A percentile compares a stretch with the other conserved stretches of the same genome.
Evolutionary conservation across 2,113 vertebrate genomes (phyloP).

Genomic region (Podarcis muralis): DNA sequence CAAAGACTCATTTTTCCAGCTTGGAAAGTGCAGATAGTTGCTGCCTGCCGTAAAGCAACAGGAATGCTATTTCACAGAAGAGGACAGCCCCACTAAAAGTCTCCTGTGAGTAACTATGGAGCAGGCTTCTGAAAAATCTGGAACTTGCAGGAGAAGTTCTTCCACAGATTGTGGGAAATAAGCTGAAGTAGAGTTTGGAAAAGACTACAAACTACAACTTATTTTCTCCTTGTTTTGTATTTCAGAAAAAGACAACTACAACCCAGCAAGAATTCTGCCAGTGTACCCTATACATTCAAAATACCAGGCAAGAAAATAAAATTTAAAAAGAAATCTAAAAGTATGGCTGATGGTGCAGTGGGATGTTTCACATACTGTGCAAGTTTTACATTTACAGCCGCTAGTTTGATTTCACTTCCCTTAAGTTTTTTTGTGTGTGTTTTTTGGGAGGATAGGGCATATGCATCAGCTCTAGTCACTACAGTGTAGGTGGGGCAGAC

Average conservation of each 20-base stretch:
- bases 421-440: not conserved
- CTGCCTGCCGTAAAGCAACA: too few relatives aligned
- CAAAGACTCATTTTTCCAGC: too few relatives aligned
- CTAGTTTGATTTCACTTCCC: not conserved
- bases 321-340: not conserved
- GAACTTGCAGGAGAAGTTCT: too few relatives aligned
- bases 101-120: too few relatives aligned
- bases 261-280: not conserved
- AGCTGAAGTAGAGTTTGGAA: not conserved
- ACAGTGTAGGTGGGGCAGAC: too few relatives aligned
- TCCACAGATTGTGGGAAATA: too few relatives aligned
- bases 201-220: not conserved
- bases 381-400: not conserved
- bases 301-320: not conserved
- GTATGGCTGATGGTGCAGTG: not conserved
- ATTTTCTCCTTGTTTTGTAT: not conserved
- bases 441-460: not conserved
- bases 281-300: not conserved
- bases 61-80: too few relatives aligned
- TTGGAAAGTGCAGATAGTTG: too few relatives aligned
- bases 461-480: not conserved
- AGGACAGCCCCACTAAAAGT: too few relatives aligned
- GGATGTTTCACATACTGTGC: not conserved
- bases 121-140: too few relatives aligned
- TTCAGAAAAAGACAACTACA: not conserved